Conservation (phyloP, 2,113 vertebrate genomes). For the Bubo scandiacus region DNA sequence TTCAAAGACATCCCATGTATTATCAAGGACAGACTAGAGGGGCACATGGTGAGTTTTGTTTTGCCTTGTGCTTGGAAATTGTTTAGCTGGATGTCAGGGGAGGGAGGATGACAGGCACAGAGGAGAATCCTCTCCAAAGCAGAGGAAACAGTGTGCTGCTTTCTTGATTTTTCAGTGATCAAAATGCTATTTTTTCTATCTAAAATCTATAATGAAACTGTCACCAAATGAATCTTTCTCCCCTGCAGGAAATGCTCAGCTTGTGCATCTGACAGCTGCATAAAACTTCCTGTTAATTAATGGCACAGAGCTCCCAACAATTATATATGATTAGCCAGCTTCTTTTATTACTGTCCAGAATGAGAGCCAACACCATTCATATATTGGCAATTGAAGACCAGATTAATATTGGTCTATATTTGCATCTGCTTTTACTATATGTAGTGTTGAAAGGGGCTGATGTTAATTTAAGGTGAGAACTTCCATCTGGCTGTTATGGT, state of each 20-base stretch:
- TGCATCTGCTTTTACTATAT: neutral
- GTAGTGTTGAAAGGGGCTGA: neutral
- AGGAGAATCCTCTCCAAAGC: neutral
- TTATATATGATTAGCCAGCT: neutral
- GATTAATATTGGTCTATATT: neutral
- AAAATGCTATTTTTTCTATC: neutral
- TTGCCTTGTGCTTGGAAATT: neutral
- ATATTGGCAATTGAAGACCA: neutral
- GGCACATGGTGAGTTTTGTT: neutral
- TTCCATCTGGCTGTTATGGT: neutral
- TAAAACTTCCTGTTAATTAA: slow-evolving; percentile 19
- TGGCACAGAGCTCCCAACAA: neutral
- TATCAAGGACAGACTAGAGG: neutral
- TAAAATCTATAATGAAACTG: neutral
- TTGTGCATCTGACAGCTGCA: slow-evolving; percentile 53
- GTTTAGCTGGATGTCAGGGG: neutral
- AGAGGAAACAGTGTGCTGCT: neutral
- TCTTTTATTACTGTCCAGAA: slow-evolving; percentile 6
- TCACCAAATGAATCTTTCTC: neutral
- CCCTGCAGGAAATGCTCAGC: slow-evolving; percentile 12
- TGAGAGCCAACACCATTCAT: neutral
- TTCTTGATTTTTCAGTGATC: neutral
- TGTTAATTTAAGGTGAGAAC: neutral
- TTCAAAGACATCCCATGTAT: neutral
- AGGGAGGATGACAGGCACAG: too few relatives aligned